These are phyloP conservation scores for Orius insidiosus DNA, from an alignment of 1,140 invertebrate genomes.

Conservation along the genomic window DNA sequence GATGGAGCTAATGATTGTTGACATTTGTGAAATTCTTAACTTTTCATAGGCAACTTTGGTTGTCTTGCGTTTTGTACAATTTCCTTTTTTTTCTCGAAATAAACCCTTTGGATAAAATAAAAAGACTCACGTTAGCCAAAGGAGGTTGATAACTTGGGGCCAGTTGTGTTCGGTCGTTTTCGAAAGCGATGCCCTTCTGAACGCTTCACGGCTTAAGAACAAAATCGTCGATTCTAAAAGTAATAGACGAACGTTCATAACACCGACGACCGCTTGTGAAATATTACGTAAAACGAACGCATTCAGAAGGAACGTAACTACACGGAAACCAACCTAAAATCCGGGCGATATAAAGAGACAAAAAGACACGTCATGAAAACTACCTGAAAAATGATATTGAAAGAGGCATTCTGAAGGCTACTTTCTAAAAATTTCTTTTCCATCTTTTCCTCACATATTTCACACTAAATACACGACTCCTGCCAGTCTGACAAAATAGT, in stretches of 20 bases:
- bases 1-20: too few relatives aligned
- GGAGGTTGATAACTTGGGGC: conserved; percentile 78
- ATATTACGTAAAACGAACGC: conserved; percentile 83
- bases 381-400: conserved; percentile 80
- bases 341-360: conserved; percentile 14
- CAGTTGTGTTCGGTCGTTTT: conserved; percentile 59
- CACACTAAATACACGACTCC: too few relatives aligned
- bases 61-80: too few relatives aligned
- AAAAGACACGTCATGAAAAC: conserved; percentile 14
- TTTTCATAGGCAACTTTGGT: too few relatives aligned
- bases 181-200: conserved; percentile 75
- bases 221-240: conserved; percentile 83
- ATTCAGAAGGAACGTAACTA: conserved; percentile 78
- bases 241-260: conserved; percentile 85
- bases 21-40: too few relatives aligned
- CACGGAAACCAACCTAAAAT: conserved; percentile 48
- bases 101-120: not conserved
- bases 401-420: conserved; percentile 66
- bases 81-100: too few relatives aligned
- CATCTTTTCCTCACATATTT: conserved; percentile 12
- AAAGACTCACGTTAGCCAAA: conserved; percentile 72
- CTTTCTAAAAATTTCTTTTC: conserved; percentile 30
- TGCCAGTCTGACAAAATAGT: too few relatives aligned
- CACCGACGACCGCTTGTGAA: conserved; percentile 76
- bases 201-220: conserved; percentile 81